phyloP scores from a whole-genome alignment of 2,113 vertebrate species.

The Clarias batrachus region DNA sequence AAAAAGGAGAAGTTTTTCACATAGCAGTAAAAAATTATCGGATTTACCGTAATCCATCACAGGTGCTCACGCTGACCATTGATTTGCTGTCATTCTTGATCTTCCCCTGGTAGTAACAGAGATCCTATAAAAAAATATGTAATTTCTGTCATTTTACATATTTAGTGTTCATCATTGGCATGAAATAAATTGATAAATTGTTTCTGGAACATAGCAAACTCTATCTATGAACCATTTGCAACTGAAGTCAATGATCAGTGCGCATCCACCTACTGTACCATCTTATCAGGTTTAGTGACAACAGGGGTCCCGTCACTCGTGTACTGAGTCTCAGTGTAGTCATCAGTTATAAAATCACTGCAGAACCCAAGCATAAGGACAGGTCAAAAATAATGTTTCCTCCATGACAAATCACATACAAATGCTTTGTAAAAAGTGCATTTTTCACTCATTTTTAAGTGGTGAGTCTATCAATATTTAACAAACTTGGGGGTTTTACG shows the following conservation, averaged over 20 bases:
- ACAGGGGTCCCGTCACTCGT: conserved; percentile 62
- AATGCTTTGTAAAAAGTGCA: background rate
- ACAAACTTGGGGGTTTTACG: background rate
- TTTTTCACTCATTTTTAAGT: background rate
- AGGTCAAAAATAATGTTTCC: background rate
- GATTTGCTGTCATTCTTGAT: conserved; percentile 70
- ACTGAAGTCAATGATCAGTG: background rate
- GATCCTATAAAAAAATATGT: conserved; percentile 63
- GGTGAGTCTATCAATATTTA: background rate
- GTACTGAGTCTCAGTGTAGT: conserved; percentile 74
- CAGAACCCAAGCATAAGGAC: background rate
- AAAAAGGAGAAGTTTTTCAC: too few species aligned
- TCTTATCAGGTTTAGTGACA: conserved; percentile 61
- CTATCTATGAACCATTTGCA: too few species aligned
- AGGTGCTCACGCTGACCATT: conserved; percentile 73
- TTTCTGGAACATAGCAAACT: background rate
- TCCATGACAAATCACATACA: background rate
- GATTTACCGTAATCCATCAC: conserved; percentile 74
- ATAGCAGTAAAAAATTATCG: background rate
- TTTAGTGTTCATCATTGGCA: background rate
- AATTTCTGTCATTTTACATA: background rate
- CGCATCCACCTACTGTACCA: conserved; percentile 61
- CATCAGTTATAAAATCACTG: conserved; percentile 69
- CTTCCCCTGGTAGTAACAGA: conserved; percentile 78
- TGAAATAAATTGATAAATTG: too few species aligned